Evolutionary conservation across 2,888 invertebrate genomes (phyloP), one percentile per base, ranked within the genome.

Genomic region (Apoderus coryli): DNA sequence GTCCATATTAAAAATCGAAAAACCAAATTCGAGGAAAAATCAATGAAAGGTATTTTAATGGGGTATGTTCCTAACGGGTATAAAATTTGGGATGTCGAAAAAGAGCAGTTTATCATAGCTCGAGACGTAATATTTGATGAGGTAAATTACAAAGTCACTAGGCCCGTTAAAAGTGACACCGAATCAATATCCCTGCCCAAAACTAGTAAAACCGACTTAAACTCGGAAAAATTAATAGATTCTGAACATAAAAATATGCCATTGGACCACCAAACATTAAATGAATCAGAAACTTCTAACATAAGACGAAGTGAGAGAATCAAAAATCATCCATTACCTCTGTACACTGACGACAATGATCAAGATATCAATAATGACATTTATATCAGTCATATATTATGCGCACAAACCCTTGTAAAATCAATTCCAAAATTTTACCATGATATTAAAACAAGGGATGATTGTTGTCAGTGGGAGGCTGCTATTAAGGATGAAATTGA

Each of bases 31-130:
- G 31, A 38, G 11, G 16, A 30, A 15, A 38, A 38, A 25, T 33
- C 32, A 16, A 30, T 22, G 7, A 30, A 37, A 25, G 27, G 26
- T 23, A 37, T 37, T 22, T 22, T 37, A 16, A 29, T 34, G 10
- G 37, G 32, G 10, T 32, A 37, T 27, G 31, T 29, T 11, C 25
- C 29, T 12, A 53, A 50, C 37, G 50, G 49, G 6, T 54, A 54
- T 44, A 49, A 48, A 44, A 39, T 53, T 26, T 52, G 39, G 40
- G 42, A 52, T 34, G 31, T 41, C 14, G 42, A 50, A 41, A 35
- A 29, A 35, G 39, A 43, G 32, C 48, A 46, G 30, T 50, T 38
- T 42, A 29, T 44, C 9, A 37, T 41, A 29, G 51, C 43, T 9
- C 43, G 52, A 34, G 52, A 54, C 34, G 48, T 51, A 12, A 25